A percentile compares a stretch with the other conserved stretches of the same genome.
These are phyloP conservation scores for Apostichopus californicus DNA, from an alignment of 35 echinoderm and acorn worm species.

Conservation along the genomic window DNA sequence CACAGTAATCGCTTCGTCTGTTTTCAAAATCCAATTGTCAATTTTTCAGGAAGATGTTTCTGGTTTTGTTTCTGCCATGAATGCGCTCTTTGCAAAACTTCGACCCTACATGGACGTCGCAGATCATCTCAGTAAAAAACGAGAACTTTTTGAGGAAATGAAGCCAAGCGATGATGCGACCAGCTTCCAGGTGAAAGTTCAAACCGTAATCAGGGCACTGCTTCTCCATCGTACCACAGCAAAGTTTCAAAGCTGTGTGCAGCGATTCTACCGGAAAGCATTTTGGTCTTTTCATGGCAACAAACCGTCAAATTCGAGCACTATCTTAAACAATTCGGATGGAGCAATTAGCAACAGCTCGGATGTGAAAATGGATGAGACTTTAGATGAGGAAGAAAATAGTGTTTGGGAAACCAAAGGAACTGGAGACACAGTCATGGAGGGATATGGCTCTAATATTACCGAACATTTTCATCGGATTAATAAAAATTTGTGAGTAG, in stretches of 20 bases:
- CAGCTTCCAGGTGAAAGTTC: constrained; percentile 35
- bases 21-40: neutral
- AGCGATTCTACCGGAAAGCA: constrained; percentile 20
- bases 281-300: constrained; percentile 46
- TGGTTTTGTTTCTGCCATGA: constrained; percentile 32
- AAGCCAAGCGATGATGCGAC: constrained; percentile 21
- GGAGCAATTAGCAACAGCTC: constrained; percentile 12
- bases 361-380: constrained; percentile 51
- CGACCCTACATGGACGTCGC: constrained; percentile 13
- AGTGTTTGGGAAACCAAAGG: neutral
- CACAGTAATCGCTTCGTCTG: no score
- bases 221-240: constrained; percentile 28
- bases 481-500: constrained; percentile 52
- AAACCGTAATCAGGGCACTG: constrained; percentile 10
- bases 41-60: constrained; percentile 34
- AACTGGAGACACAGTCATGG: neutral
- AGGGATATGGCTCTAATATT: neutral
- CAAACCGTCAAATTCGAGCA: neutral
- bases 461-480: constrained; percentile 38
- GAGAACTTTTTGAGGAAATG: constrained; percentile 1
- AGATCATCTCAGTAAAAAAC: neutral
- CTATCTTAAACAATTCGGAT: constrained; percentile 4
- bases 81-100: constrained; percentile 26
- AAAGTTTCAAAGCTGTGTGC: constrained; percentile 19
- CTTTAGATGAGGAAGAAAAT: constrained; percentile 3